These are phyloP conservation scores for Nomada fucata DNA, from an alignment of 2,888 invertebrate genomes.

Conservation along the genomic window DNA sequence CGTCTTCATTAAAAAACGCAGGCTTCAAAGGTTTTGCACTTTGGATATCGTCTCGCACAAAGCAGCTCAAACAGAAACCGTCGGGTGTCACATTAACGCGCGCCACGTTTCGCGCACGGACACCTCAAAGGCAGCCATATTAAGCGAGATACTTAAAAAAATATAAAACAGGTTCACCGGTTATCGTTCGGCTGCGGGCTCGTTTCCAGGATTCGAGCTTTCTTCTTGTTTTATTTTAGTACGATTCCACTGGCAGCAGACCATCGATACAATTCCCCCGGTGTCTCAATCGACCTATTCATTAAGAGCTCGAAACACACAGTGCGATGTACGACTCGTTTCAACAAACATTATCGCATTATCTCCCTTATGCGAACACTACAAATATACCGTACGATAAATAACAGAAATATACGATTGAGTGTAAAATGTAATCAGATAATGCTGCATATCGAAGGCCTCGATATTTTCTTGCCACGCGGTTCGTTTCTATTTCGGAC, in stretches of 20 bases:
- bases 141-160: conserved; percentile 34
- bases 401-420: no score
- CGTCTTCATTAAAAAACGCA: neutral
- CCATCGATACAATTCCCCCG: conserved; percentile 57
- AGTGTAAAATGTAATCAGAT: no score
- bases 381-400: no score
- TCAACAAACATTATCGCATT: no score
- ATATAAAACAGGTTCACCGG: conserved; percentile 39
- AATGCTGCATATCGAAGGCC: no score
- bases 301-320: conserved; percentile 56
- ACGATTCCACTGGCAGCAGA: conserved; percentile 30
- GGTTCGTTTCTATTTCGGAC: no score
- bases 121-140: conserved; percentile 15
- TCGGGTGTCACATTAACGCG: conserved; percentile 20
- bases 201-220: conserved; percentile 43
- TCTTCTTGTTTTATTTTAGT: conserved; percentile 19
- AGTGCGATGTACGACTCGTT: neutral
- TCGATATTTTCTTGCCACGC: no score
- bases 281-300: conserved; percentile 64
- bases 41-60: neutral
- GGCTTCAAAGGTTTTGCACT: neutral
- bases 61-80: neutral
- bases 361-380: no score
- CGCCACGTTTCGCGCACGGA: neutral
- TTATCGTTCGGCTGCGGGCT: conserved; percentile 41